Conservation (phyloP, 92 coral and sea anemone species). For the Ricordea florida region DNA sequence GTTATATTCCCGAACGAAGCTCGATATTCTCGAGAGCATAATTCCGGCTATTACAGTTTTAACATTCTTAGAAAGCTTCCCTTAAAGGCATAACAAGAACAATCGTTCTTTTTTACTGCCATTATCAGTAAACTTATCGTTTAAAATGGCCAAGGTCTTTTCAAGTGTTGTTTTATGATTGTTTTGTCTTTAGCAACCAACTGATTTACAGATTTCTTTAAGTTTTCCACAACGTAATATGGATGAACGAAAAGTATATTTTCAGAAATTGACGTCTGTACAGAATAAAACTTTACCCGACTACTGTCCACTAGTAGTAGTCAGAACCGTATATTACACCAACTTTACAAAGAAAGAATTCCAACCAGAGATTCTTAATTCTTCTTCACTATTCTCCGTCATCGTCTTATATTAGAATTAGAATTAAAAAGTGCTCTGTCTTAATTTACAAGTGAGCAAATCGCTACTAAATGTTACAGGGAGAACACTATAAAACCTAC, state of each 20-base stretch:
- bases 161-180: conserved; percentile 3
- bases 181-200: conserved; percentile 35
- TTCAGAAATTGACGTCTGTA: background rate
- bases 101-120: background rate
- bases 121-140: background rate
- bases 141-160: background rate
- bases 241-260: background rate
- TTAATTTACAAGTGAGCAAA: conserved; percentile 33
- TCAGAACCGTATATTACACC: background rate
- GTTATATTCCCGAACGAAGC: conserved; percentile 36
- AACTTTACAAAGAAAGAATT: conserved; percentile 24
- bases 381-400: conserved; percentile 2
- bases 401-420: conserved; percentile 20
- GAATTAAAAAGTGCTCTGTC: conserved; percentile 21
- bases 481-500: background rate
- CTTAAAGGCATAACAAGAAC: too few relatives aligned
- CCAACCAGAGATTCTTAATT: background rate
- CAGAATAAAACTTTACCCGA: background rate
- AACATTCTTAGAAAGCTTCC: too few relatives aligned
- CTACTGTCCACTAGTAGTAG: background rate
- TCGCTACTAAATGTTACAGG: background rate
- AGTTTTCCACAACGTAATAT: conserved; percentile 5
- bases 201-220: conserved; percentile 27
- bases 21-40: background rate
- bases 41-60: too few relatives aligned